Conservation (phyloP, 2,797 vertebrate genomes). For the Paguma larvata region DNA sequence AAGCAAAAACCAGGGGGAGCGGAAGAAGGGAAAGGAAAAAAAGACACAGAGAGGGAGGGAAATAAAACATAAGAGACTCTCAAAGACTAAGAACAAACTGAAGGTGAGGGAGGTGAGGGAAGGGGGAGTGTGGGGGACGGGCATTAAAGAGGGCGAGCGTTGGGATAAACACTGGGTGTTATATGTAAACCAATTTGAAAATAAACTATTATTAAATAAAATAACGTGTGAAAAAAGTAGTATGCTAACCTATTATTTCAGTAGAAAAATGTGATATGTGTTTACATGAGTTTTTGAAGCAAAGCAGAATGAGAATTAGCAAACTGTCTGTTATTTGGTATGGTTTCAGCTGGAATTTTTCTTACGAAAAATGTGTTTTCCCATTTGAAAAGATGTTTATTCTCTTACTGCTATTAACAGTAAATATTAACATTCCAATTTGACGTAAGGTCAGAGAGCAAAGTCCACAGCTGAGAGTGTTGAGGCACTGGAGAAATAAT, state of each 20-base stretch:
- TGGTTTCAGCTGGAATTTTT: not conserved
- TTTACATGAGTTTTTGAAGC: not conserved
- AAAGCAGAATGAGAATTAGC: not conserved
- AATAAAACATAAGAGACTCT: no score
- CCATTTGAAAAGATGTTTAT: not conserved
- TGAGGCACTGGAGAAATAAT: not conserved
- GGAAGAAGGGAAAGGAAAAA: no score
- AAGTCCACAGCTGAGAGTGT: not conserved
- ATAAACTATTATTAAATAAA: no score
- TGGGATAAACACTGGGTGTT: no score
- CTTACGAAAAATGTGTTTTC: not conserved
- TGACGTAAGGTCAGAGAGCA: not conserved
- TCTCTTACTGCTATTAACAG: not conserved
- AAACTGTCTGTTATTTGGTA: not conserved
- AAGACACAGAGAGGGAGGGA: no score
- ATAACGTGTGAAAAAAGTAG: not conserved
- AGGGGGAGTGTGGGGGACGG: no score
- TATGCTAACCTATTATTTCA: not conserved
- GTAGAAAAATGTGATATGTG: not conserved
- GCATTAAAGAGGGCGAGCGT: no score
- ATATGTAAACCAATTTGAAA: no score
- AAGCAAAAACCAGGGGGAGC: no score
- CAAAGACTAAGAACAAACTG: no score
- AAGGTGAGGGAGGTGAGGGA: no score
- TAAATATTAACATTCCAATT: not conserved